Evolutionary conservation across 2,113 vertebrate genomes (phyloP).

Genomic region (Onychorhynchus coronatus): DNA sequence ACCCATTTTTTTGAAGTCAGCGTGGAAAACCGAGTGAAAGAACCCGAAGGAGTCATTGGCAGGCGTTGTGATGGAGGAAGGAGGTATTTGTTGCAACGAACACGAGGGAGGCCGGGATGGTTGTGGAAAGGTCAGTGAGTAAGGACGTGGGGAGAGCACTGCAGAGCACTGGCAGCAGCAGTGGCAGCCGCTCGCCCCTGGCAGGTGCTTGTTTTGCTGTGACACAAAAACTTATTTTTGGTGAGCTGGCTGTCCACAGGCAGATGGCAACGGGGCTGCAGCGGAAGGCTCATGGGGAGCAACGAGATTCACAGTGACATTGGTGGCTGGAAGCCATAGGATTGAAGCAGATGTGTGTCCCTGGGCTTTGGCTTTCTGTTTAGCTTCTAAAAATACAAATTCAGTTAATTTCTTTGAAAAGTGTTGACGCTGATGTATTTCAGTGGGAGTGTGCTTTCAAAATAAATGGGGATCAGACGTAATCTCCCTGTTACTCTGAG

Average conservation of each 20-base stretch:
- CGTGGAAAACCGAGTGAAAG: neutral
- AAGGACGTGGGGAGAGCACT: neutral
- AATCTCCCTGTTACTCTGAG: neutral
- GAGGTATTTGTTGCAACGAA: neutral
- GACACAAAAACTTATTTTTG: constrained; percentile 48
- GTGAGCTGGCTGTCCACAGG: neutral
- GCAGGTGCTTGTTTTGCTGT: constrained; percentile 38
- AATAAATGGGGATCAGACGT: neutral
- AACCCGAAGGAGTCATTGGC: neutral
- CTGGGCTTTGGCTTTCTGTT: neutral
- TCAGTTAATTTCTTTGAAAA: neutral
- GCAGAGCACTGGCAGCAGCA: neutral
- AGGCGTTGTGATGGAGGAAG: neutral
- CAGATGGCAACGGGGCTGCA: neutral
- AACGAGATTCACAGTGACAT: neutral
- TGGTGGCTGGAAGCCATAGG: neutral
- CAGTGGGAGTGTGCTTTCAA: neutral
- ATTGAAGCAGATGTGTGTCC: constrained; percentile 1
- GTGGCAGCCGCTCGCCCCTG: neutral
- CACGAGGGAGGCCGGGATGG: neutral
- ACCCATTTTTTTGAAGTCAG: neutral
- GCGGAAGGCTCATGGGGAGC: neutral
- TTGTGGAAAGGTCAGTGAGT: constrained; percentile 27
- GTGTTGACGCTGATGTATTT: neutral
- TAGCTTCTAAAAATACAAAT: constrained; percentile 8